These are phyloP conservation scores for Panthera leo DNA, from an alignment of 2,113 vertebrate species.

Conservation along the genomic window DNA sequence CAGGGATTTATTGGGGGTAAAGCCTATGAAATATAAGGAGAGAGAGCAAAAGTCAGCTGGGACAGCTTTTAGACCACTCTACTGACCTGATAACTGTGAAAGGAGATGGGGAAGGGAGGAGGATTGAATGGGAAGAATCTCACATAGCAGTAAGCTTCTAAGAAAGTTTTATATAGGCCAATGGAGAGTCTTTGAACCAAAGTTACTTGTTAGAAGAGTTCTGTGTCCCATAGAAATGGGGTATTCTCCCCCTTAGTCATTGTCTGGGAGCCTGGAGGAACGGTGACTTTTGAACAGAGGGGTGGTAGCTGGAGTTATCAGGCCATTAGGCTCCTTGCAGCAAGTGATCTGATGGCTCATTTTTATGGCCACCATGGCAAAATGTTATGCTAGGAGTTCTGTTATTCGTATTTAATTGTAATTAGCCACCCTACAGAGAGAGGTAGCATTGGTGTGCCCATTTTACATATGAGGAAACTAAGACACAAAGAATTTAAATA, in stretches of 20 bases:
- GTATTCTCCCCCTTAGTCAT: not conserved
- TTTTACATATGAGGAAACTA: not conserved
- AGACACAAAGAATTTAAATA: not conserved
- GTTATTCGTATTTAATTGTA: not conserved
- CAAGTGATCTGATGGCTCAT: not conserved
- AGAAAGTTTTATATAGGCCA: not conserved
- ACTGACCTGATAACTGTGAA: not conserved
- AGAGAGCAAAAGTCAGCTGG: not conserved
- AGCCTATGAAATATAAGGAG: not conserved
- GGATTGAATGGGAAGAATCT: not conserved
- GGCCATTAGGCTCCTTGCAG: not conserved
- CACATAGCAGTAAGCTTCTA: not conserved
- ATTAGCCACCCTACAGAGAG: not conserved
- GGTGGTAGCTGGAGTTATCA: not conserved
- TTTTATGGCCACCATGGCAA: not conserved
- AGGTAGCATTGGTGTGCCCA: not conserved
- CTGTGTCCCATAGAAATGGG: not conserved
- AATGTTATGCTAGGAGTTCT: not conserved
- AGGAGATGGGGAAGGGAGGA: not conserved
- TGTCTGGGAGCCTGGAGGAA: not conserved
- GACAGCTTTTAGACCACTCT: not conserved
- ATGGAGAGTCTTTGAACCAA: not conserved
- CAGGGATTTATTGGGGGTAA: not conserved
- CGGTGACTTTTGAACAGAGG: not conserved
- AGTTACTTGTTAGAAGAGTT: not conserved